These are phyloP conservation scores for Phaethon lepturus DNA, from an alignment of 2,113 vertebrate genomes.

Conservation along the genomic window DNA sequence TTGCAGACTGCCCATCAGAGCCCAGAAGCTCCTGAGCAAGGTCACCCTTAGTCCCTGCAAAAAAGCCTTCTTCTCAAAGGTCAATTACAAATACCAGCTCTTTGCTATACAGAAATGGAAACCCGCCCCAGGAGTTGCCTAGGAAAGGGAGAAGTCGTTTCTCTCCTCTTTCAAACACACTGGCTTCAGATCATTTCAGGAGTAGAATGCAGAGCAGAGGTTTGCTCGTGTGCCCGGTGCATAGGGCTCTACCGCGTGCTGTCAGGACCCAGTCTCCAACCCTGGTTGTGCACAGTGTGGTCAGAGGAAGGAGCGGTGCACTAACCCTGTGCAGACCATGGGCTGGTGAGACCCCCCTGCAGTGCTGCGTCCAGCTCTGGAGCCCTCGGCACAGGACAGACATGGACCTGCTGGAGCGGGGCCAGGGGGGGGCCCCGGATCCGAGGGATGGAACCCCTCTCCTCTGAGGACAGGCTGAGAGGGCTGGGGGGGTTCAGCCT, in stretches of 20 bases:
- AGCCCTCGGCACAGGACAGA: no score
- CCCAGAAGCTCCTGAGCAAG: background rate
- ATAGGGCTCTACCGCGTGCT: accelerated
- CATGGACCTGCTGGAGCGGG: no score
- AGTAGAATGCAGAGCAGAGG: background rate
- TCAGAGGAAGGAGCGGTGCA: background rate
- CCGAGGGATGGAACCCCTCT: no score
- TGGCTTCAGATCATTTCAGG: background rate
- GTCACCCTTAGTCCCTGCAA: background rate
- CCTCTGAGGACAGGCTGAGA: no score
- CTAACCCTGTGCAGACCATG: background rate
- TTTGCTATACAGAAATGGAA: background rate
- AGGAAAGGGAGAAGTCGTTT: background rate
- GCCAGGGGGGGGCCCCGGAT: no score
- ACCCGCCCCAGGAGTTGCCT: background rate
- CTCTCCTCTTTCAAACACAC: background rate
- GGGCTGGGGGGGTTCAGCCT: no score
- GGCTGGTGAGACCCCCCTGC: no score
- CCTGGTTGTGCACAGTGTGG: background rate
- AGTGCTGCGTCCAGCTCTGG: no score
- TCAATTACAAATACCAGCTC: background rate
- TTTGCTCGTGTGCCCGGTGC: background rate
- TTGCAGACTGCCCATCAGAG: background rate
- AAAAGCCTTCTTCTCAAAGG: background rate
- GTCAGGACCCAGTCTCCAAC: background rate